These are phyloP conservation scores for Ophion obscuratus DNA, from an alignment of 2,888 invertebrate genomes.

Conservation along the genomic window DNA sequence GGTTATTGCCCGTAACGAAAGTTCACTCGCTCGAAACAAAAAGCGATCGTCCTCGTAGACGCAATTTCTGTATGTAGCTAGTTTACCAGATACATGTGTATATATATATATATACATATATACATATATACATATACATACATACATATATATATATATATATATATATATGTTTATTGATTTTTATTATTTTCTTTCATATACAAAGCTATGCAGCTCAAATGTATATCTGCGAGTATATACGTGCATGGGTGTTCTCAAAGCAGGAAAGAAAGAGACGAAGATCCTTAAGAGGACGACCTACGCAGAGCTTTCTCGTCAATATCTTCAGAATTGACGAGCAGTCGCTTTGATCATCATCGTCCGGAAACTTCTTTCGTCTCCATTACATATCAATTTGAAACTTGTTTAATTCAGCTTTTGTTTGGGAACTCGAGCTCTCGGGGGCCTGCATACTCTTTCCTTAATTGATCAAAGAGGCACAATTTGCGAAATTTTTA, in stretches of 20 bases:
- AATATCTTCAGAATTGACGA: not conserved
- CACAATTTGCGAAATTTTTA: not conserved
- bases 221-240: not conserved
- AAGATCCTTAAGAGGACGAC: not conserved
- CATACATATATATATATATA: too few relatives aligned
- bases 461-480: slow-evolving; percentile 6
- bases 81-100: not conserved
- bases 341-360: not conserved
- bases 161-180: too few relatives aligned
- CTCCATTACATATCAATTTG: slow-evolving; percentile 13
- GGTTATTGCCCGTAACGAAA: slow-evolving; percentile 73
- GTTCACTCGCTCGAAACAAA: slow-evolving; percentile 65
- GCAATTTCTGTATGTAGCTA: slow-evolving; percentile 32
- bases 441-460: not conserved
- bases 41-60: slow-evolving; percentile 47
- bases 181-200: too few relatives aligned
- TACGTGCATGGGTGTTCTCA: not conserved
- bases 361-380: not conserved
- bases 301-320: not conserved
- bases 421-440: not conserved
- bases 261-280: not conserved
- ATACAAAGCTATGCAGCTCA: too few relatives aligned
- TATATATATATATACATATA: too few relatives aligned
- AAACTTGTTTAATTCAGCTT: not conserved
- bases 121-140: too few relatives aligned